Percentiles rank a stretch among this genome's conserved stretches.
Evolutionary conservation across 2,888 invertebrate species (phyloP).

Genomic region (Frankliniella intonsa): DNA sequence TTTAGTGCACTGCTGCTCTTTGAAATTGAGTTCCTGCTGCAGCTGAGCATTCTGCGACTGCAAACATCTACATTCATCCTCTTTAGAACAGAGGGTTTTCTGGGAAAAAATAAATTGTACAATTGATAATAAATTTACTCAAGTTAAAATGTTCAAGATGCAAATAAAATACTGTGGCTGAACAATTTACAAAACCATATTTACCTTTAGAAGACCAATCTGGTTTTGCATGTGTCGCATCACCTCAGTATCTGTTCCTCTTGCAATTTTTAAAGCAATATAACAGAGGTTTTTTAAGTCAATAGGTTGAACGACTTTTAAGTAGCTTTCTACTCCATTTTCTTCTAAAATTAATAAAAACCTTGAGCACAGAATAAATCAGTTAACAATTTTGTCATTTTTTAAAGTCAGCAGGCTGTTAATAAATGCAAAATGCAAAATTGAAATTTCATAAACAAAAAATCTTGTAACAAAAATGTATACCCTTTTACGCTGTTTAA

Average conservation of each 20-base stretch:
- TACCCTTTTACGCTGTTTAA: slow-evolving; percentile 2
- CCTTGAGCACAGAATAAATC: neutral
- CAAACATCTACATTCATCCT: neutral
- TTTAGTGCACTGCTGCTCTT: neutral
- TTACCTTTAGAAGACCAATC: neutral
- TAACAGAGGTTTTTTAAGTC: slow-evolving; percentile 2
- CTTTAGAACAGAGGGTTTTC: neutral
- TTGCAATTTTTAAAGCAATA: neutral
- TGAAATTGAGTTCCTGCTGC: neutral
- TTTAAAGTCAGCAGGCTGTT: no score
- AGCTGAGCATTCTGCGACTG: neutral
- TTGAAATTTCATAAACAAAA: neutral
- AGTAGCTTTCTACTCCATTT: neutral
- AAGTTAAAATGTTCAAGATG: neutral
- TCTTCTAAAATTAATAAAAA: slow-evolving; percentile 9
- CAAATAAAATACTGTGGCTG: neutral
- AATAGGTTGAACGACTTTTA: slow-evolving; percentile 7
- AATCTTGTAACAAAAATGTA: neutral
- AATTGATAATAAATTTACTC: neutral
- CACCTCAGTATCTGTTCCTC: neutral
- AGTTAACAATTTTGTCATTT: no score
- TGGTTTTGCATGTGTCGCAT: slow-evolving; percentile 6
- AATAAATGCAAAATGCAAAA: neutral
- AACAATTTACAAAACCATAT: neutral
- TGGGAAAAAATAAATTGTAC: neutral